A percentile compares a stretch with the other conserved stretches of the same genome.
phyloP scores from a whole-genome alignment of 2,113 vertebrate species.

The Erinaceus europaeus region DNA sequence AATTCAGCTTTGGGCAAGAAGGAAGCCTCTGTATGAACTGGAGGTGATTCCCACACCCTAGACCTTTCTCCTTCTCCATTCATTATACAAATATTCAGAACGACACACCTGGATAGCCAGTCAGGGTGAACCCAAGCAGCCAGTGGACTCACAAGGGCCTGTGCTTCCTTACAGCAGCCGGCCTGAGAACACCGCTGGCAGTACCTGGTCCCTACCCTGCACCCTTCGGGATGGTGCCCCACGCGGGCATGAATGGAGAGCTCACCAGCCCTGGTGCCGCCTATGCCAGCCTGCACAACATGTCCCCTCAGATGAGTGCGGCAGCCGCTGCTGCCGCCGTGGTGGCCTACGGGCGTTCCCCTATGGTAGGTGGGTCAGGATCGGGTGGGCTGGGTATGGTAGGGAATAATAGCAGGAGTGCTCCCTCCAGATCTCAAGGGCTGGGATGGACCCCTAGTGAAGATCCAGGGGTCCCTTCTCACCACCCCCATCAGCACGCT shows the following conservation, averaged over 20 bases:
- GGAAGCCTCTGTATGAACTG: not conserved
- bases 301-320: constrained; percentile 97
- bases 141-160: not conserved
- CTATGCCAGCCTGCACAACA: constrained; percentile 94
- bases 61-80: not conserved
- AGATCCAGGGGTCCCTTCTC: not conserved
- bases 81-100: too few species aligned
- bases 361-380: constrained; percentile 86
- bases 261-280: constrained; percentile 92
- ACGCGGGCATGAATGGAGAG: constrained; percentile 93
- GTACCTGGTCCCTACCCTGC: constrained; percentile 92
- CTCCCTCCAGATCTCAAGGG: too few species aligned
- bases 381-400: not conserved
- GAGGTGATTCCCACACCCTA: not conserved
- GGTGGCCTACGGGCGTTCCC: constrained; percentile 93
- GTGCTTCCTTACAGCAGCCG: constrained; percentile 83
- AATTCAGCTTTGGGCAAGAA: not conserved
- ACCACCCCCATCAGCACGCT: not conserved
- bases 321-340: constrained; percentile 90
- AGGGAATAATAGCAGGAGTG: too few species aligned
- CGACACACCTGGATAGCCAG: not conserved
- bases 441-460: constrained; percentile 29
- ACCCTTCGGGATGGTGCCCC: constrained; percentile 94
- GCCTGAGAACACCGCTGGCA: constrained; percentile 92
- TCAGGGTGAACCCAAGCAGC: not conserved